Evolutionary conservation across 1,140 invertebrate genomes (phyloP).

Genomic region (Listronotus bonariensis): DNA sequence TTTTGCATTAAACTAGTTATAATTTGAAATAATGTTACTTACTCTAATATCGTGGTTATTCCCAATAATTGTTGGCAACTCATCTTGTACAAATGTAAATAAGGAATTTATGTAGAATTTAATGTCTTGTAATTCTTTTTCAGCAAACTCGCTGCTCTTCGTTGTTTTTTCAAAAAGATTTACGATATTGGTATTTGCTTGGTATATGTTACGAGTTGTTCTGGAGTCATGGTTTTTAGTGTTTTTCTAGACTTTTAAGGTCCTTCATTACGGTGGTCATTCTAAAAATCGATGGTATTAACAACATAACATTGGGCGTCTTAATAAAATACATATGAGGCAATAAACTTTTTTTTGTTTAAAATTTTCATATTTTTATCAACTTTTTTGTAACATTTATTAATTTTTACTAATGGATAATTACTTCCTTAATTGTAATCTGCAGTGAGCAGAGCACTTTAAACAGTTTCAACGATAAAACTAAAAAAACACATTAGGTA

Average conservation of each 20-base stretch:
- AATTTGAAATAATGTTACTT: background rate
- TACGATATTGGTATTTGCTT: slow-evolving; percentile 42
- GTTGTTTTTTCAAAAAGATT: slow-evolving; percentile 40
- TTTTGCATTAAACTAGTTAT: no score
- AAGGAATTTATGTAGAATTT: slow-evolving; percentile 24
- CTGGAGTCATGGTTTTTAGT: slow-evolving; percentile 46
- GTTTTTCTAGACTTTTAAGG: slow-evolving; percentile 49
- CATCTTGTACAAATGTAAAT: slow-evolving; percentile 24
- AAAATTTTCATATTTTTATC: no score
- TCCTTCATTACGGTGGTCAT: slow-evolving; percentile 46
- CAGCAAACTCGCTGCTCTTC: background rate
- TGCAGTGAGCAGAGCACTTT: no score
- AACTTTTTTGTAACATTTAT: no score
- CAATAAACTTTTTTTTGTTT: no score
- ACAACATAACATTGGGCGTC: no score
- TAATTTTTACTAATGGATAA: no score
- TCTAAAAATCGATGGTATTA: slow-evolving; percentile 25
- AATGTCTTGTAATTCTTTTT: slow-evolving; percentile 12
- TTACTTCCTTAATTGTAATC: no score
- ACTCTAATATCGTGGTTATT: background rate
- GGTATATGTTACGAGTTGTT: slow-evolving; percentile 39
- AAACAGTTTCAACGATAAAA: no score
- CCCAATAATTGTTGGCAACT: slow-evolving; percentile 2
- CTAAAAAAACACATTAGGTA: no score
- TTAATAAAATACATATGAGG: no score